Evolutionary conservation across 2,888 invertebrate species (phyloP), one percentile per base, ranked within the genome.

Genomic region (Drosophila imparisetae): DNA sequence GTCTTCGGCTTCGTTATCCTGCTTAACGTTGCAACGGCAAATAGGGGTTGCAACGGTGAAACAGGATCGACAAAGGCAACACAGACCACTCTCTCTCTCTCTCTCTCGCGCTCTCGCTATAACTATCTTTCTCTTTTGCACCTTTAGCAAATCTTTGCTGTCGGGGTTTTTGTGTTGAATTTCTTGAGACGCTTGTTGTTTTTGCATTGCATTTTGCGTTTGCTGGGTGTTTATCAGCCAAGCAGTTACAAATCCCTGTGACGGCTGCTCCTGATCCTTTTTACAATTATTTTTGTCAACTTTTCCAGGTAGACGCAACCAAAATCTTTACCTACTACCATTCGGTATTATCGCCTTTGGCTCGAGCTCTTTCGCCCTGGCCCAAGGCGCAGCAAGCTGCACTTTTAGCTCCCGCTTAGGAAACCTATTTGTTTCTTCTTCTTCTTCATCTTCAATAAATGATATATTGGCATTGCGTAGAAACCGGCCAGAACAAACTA

Each of bases 221-320:
- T 30, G 34, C 45, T 40, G 52, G 13, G 32, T 74, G 75, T 88
- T 76, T 77, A 80, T 75, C 72, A 75, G 72, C 68, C 66, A 73
- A 74, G 61, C 48, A 67, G 69, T 60, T 71, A 68, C 71, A 87
- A 79, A 81, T 83, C 85, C 76, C 75, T 68, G 27, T 29, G 54
- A 66, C 79, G 66, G 55, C 67, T 66, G 70, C 69, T 55, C 66
- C 61, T 79, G 87, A 89, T 89, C 89, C 89, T 75, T 83, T 77
- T 72, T 48, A 81, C 90, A 86, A 86, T 84, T 79, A 86, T 86
- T 84, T 81, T 86, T 84, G 85, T 90, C 90, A 88, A 84, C 83
- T 57, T 67, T 49, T 50, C 73, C 88, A 90, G 90, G 86, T 86
- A 86, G 83, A 52, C 62, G 40, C 40, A 15, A 7, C 30, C 42